A percentile compares a stretch with the other conserved stretches of the same genome.
Conservation (phyloP, 2,113 vertebrate species). For the Grus americana region DNA sequence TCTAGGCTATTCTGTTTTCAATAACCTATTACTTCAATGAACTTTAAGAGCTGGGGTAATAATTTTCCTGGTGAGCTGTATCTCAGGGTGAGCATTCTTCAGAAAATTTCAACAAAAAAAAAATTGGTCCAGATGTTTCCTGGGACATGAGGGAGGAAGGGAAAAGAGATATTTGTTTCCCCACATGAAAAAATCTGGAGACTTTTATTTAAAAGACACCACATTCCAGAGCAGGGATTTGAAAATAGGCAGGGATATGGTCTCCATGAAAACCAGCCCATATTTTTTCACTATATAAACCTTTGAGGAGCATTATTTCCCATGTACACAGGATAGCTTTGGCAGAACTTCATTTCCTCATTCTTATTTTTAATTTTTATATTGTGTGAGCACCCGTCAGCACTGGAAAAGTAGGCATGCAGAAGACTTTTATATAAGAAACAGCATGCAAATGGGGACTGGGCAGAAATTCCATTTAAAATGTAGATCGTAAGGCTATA, state of each 20-base stretch:
- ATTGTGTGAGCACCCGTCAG: background rate
- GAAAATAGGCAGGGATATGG: background rate
- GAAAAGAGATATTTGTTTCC: background rate
- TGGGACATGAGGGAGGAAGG: background rate
- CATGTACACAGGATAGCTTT: background rate
- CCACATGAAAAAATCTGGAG: background rate
- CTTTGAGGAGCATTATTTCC: background rate
- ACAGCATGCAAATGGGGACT: background rate
- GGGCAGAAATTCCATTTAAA: background rate
- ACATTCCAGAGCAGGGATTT: background rate
- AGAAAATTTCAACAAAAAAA: background rate
- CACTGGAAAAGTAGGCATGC: background rate
- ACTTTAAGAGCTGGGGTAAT: background rate
- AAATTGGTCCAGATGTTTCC: background rate
- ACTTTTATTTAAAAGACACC: background rate
- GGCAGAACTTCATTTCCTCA: background rate
- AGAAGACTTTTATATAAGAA: background rate
- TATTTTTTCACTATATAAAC: background rate
- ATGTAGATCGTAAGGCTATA: background rate
- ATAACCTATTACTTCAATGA: background rate
- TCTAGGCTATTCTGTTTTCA: background rate
- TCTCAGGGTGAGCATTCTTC: background rate
- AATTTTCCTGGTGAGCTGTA: background rate
- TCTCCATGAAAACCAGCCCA: background rate
- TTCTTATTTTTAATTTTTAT: background rate